phyloP scores from a whole-genome alignment of 2,113 vertebrate species.

The Turdus rufiventris region DNA sequence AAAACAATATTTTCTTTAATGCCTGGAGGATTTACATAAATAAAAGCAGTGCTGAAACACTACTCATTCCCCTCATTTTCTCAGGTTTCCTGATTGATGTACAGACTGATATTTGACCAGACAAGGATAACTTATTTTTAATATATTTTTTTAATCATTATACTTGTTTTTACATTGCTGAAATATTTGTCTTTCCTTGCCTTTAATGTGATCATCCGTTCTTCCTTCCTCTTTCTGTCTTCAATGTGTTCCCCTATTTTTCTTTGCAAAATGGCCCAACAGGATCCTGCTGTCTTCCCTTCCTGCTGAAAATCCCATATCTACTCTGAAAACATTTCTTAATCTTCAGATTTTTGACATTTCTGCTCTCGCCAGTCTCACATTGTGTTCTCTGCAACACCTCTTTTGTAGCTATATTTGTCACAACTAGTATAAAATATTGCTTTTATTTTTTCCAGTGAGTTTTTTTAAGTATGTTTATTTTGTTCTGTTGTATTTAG shows the following conservation, averaged over 20 bases:
- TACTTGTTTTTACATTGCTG: neutral
- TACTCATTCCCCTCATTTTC: neutral
- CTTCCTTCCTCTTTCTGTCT: neutral
- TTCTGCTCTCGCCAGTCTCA: neutral
- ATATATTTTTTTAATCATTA: neutral
- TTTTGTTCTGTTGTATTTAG: neutral
- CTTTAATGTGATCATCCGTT: neutral
- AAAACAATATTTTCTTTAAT: neutral
- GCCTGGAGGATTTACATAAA: neutral
- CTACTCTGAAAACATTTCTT: neutral
- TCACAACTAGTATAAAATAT: neutral
- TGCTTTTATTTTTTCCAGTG: neutral
- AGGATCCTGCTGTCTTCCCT: neutral
- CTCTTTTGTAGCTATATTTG: neutral
- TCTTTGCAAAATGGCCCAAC: neutral
- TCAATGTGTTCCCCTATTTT: neutral
- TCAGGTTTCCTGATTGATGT: neutral
- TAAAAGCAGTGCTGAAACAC: neutral
- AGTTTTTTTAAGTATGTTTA: neutral
- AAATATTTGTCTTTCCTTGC: neutral
- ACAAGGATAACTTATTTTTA: neutral
- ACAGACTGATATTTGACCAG: neutral
- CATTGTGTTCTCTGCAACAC: accelerated
- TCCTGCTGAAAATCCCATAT: neutral
- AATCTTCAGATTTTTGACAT: neutral